Percentiles rank a stretch among this genome's conserved stretches.
phyloP scores from a whole-genome alignment of 1,140 invertebrate genomes.

The Chironomus tepperi region DNA sequence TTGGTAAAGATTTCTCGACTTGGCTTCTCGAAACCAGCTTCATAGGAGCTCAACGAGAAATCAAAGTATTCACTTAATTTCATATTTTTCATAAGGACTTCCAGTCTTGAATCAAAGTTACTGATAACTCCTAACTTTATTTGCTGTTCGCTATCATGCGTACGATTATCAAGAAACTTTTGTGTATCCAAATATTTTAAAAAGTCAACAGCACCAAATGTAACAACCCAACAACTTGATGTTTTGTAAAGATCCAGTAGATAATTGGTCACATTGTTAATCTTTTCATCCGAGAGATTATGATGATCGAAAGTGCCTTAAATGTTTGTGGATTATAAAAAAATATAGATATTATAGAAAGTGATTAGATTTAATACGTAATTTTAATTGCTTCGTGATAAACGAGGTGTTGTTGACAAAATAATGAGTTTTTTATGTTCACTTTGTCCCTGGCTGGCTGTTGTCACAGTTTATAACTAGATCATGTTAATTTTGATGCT shows the following conservation, averaged over 20 bases:
- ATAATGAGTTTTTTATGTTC: too few species aligned
- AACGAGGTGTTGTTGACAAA: too few species aligned
- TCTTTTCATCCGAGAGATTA: constrained; percentile 39
- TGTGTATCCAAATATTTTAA: constrained; percentile 48
- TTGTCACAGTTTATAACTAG: too few species aligned
- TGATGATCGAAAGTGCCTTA: constrained; percentile 36
- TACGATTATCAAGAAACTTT: constrained; percentile 27
- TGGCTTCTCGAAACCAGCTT: constrained; percentile 65
- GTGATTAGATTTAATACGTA: too few species aligned
- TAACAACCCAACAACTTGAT: constrained; percentile 57
- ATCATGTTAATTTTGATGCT: too few species aligned
- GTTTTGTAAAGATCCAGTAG: constrained; percentile 60
- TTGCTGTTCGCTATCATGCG: constrained; percentile 29
- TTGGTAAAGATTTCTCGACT: constrained; percentile 60
- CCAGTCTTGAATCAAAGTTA: constrained; percentile 77
- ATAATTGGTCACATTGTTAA: constrained; percentile 49
- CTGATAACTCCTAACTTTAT: constrained; percentile 68
- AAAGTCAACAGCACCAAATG: constrained; percentile 52
- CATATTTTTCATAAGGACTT: constrained; percentile 53
- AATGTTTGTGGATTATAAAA: not conserved
- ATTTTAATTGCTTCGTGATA: too few species aligned
- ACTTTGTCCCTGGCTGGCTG: too few species aligned
- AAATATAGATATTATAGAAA: too few species aligned
- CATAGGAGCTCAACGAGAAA: constrained; percentile 72
- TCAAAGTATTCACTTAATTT: constrained; percentile 61